These are phyloP conservation scores for Loris lydekkerianus DNA, from an alignment of 2,797 vertebrate genomes.

Conservation along the genomic window DNA sequence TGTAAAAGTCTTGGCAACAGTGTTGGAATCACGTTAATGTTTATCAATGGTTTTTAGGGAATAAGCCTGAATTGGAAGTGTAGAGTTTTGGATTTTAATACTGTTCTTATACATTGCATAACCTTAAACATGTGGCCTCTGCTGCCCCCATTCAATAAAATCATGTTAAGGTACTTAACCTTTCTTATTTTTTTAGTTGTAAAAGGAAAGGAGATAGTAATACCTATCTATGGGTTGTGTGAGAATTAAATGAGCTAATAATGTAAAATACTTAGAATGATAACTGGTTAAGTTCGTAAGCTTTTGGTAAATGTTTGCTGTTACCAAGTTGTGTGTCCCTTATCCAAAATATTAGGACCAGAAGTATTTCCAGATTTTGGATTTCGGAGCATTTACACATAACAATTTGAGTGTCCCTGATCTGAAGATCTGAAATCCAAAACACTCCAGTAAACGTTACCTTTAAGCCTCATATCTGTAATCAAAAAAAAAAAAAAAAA, in stretches of 20 bases:
- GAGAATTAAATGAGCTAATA: neutral
- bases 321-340: neutral
- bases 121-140: neutral
- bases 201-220: neutral
- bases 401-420: neutral
- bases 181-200: neutral
- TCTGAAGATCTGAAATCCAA: neutral
- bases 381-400: neutral
- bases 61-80: conserved; percentile 18
- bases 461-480: neutral
- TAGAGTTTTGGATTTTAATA: neutral
- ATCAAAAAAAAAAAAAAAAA: too few relatives aligned
- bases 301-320: neutral
- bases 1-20: neutral
- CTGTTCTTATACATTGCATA: neutral
- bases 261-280: neutral
- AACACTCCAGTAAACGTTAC: neutral
- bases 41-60: neutral
- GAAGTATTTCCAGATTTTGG: neutral
- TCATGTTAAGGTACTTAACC: neutral
- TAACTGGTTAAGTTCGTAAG: neutral
- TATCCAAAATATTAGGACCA: neutral
- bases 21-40: neutral
- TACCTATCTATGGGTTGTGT: neutral
- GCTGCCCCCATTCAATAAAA: neutral